Conservation (phyloP, 2,888 invertebrate species). For the Brachycybe producta region DNA sequence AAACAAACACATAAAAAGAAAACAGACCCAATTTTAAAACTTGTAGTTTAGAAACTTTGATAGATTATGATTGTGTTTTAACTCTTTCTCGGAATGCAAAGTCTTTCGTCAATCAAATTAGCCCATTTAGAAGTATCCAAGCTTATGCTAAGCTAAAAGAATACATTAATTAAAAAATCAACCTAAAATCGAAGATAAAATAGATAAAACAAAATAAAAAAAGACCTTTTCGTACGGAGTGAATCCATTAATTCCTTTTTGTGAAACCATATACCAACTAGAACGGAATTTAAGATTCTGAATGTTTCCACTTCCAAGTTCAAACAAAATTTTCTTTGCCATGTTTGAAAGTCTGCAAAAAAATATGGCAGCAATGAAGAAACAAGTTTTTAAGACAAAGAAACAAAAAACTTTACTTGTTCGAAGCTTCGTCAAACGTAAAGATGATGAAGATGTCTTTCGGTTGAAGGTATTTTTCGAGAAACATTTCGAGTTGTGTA, state of each 20-base stretch:
- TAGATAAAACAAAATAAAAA: background rate
- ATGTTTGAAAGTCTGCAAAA: constrained; percentile 36
- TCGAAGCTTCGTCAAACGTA: constrained; percentile 43
- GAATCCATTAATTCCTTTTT: constrained; percentile 41
- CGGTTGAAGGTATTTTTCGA: constrained; percentile 27
- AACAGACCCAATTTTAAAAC: background rate
- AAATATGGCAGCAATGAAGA: constrained; percentile 7
- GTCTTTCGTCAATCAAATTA: constrained; percentile 30
- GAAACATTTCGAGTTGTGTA: constrained; percentile 35
- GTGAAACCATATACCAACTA: constrained; percentile 42
- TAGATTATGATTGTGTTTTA: constrained; percentile 19
- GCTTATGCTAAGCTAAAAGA: constrained; percentile 22
- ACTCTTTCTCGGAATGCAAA: constrained; percentile 38
- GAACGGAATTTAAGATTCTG: constrained; percentile 43
- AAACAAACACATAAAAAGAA: constrained; percentile 11
- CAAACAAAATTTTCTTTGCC: constrained; percentile 39
- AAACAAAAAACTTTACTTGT: constrained; percentile 32
- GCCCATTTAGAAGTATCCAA: constrained; percentile 27
- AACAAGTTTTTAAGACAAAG: background rate
- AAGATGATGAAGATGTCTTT: constrained; percentile 42
- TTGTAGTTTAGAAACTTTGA: background rate
- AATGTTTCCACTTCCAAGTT: constrained; percentile 42
- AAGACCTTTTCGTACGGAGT: constrained; percentile 38
- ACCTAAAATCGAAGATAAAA: background rate
- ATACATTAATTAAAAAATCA: background rate